These are phyloP conservation scores for Rapana venosa DNA, from an alignment of 2,888 invertebrate species.

Conservation along the genomic window DNA sequence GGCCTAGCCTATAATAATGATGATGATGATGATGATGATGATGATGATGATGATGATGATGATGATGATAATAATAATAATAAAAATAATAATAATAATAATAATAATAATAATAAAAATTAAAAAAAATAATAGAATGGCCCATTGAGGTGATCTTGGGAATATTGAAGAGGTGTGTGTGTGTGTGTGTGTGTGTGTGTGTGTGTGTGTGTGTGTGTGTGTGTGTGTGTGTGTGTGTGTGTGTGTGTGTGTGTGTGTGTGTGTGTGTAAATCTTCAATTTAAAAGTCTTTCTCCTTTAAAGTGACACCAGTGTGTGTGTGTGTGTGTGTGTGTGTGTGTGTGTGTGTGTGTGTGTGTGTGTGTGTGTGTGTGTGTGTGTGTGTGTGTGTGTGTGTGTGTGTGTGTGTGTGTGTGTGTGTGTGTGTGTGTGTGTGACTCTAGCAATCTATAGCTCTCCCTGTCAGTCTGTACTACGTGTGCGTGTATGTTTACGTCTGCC, in stretches of 20 bases:
- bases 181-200: not conserved
- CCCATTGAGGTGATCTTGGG: too few relatives aligned
- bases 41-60: too few relatives aligned
- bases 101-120: too few relatives aligned
- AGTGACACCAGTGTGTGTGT: too few relatives aligned
- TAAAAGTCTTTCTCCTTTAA: too few relatives aligned
- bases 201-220: conserved; percentile 20
- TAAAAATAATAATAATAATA: too few relatives aligned
- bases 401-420: not conserved
- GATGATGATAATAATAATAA: too few relatives aligned
- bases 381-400: not conserved
- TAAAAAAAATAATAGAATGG: too few relatives aligned
- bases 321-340: conserved; percentile 16
- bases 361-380: not conserved
- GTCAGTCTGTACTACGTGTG: not conserved
- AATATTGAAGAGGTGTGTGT: too few relatives aligned
- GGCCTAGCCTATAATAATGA: too few relatives aligned
- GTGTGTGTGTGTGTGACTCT: not conserved
- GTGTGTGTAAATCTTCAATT: not conserved
- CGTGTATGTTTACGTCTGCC: not conserved
- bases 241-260: conserved; percentile 19
- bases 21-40: too few relatives aligned
- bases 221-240: conserved; percentile 16
- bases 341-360: not conserved
- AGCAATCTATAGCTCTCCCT: not conserved